These are phyloP conservation scores for Epirrita christyi DNA, from an alignment of 2,888 invertebrate species.

Conservation along the genomic window DNA sequence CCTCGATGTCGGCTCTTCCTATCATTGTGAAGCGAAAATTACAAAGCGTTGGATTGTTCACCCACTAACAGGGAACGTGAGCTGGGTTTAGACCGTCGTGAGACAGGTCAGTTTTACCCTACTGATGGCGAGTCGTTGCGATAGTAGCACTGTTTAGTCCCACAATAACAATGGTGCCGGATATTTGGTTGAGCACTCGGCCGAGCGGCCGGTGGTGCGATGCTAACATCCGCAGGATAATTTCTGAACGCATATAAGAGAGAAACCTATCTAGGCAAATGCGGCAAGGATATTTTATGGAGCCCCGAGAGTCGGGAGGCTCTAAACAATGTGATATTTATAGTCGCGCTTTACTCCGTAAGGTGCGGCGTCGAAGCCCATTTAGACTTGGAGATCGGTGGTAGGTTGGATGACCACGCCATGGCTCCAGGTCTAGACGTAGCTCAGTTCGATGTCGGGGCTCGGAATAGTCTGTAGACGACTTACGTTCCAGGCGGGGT, in stretches of 20 bases:
- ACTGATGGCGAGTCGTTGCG: constrained; percentile 82
- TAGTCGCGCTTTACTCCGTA: constrained; percentile 13
- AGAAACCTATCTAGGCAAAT: constrained; percentile 57
- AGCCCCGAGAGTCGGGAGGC: constrained; percentile 58
- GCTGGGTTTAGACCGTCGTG: no score
- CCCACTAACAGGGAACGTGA: constrained; percentile 6
- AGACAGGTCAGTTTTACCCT: constrained; percentile 84
- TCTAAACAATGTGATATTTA: constrained; percentile 72
- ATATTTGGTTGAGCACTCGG: constrained; percentile 83
- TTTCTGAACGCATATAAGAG: constrained; percentile 86
- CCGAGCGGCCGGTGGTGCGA: constrained; percentile 75
- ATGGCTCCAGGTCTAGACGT: constrained; percentile 21
- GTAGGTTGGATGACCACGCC: not conserved
- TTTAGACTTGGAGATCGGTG: constrained; percentile 45
- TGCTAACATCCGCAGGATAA: constrained; percentile 78
- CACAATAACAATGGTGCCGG: constrained; percentile 30
- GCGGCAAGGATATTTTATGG: constrained; percentile 60
- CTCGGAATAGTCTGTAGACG: no score
- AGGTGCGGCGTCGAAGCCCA: constrained; percentile 56
- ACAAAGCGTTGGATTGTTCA: constrained; percentile 16
- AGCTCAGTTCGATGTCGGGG: constrained; percentile 71
- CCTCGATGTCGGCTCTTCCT: constrained; percentile 53
- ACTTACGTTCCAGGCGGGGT: constrained; percentile 73
- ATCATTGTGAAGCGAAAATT: constrained; percentile 86
- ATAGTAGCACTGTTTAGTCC: constrained; percentile 82